A percentile compares a stretch with the other conserved stretches of the same genome.
Conservation (phyloP, 2,888 invertebrate species). For the Gasteruption jaculator region DNA sequence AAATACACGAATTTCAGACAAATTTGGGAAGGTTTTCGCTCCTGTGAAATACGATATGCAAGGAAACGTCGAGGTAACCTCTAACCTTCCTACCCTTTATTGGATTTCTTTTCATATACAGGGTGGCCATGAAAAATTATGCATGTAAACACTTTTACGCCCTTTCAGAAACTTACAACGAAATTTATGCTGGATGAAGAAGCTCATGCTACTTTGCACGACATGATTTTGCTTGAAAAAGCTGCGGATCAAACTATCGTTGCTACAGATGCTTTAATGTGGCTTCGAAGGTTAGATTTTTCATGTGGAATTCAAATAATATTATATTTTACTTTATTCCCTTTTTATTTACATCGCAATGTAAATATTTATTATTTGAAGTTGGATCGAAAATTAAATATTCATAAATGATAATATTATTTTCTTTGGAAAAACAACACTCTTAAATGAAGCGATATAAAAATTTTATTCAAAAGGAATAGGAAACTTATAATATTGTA, state of each 20-base stretch:
- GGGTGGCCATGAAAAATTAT: not conserved
- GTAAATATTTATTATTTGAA: too few species aligned
- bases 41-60: constrained; percentile 74
- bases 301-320: constrained; percentile 3
- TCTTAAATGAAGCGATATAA: not conserved
- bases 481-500: constrained; percentile 9
- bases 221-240: constrained; percentile 64
- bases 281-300: constrained; percentile 65
- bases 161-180: constrained; percentile 60
- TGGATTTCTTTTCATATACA: too few species aligned
- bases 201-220: constrained; percentile 61
- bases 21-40: constrained; percentile 69
- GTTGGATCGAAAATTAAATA: too few species aligned
- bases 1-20: constrained; percentile 61
- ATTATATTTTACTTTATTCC: too few species aligned
- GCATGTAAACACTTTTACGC: constrained; percentile 17
- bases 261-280: constrained; percentile 65
- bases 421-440: too few species aligned
- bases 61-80: constrained; percentile 69
- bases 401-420: too few species aligned
- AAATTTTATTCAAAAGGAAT: not conserved
- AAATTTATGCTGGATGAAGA: constrained; percentile 56
- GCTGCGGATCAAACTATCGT: constrained; percentile 51
- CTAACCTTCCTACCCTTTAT: constrained; percentile 3
- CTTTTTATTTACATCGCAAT: too few species aligned